These are phyloP conservation scores for Ahaetulla prasina DNA, from an alignment of 2,113 vertebrate species.

Conservation along the genomic window DNA sequence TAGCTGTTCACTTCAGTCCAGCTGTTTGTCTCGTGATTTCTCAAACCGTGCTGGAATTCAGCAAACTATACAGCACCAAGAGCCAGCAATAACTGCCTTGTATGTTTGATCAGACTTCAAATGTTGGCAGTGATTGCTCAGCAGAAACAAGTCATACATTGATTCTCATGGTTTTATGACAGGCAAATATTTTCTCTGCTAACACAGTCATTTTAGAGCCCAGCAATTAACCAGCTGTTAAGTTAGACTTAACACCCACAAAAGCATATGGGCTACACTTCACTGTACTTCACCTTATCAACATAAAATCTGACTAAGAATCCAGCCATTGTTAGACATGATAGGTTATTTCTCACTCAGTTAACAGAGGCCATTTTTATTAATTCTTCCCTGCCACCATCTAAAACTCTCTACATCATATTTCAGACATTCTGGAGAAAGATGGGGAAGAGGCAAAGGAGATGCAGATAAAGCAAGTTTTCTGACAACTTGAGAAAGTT, in stretches of 20 bases:
- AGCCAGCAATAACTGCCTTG: not conserved
- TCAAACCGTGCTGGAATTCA: not conserved
- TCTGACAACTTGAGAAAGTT: not conserved
- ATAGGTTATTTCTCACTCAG: not conserved
- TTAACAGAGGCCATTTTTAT: not conserved
- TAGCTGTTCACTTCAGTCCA: not conserved
- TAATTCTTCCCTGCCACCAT: not conserved
- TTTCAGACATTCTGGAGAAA: not conserved
- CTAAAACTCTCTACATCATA: not conserved
- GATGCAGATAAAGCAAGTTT: not conserved
- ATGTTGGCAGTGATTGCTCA: not conserved
- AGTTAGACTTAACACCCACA: not conserved
- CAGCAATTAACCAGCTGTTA: not conserved
- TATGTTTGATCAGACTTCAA: conserved; percentile 6
- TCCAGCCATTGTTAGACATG: not conserved
- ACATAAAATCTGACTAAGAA: not conserved
- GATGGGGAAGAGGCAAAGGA: not conserved
- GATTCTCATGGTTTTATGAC: conserved; percentile 6
- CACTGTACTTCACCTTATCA: not conserved
- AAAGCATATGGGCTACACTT: not conserved
- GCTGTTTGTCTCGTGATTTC: not conserved
- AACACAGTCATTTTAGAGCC: not conserved
- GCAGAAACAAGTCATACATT: not conserved
- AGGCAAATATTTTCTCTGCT: not conserved
- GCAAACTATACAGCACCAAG: not conserved